Conservation (phyloP, 2,888 invertebrate genomes). For the Phalera bucephala region DNA sequence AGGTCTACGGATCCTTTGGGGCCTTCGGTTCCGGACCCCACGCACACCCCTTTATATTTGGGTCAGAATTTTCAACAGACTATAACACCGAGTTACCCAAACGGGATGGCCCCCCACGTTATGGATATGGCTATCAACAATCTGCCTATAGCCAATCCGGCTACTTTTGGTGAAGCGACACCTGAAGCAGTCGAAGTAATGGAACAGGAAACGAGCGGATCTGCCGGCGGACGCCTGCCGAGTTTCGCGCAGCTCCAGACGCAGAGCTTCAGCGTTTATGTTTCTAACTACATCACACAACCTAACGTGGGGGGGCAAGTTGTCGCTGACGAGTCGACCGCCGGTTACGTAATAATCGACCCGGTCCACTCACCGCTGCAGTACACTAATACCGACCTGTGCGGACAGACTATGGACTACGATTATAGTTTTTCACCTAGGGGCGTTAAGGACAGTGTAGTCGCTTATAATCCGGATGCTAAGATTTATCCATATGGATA, state of each 20-base stretch:
- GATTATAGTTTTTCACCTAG: conserved; percentile 67
- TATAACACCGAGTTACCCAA: conserved; percentile 89
- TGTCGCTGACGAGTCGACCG: conserved; percentile 78
- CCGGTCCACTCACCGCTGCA: conserved; percentile 64
- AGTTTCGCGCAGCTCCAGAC: conserved; percentile 86
- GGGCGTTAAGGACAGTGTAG: conserved; percentile 59
- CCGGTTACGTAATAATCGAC: conserved; percentile 74
- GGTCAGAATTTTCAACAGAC: conserved; percentile 83
- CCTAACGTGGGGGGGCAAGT: conserved; percentile 92
- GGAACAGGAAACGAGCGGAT: conserved; percentile 72
- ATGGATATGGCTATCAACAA: conserved; percentile 88
- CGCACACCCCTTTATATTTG: conserved; percentile 84
- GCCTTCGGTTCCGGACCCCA: conserved; percentile 82
- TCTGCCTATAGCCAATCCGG: conserved; percentile 88
- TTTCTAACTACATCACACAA: conserved; percentile 82
- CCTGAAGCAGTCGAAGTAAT: conserved; percentile 74
- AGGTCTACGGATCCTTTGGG: conserved; percentile 84
- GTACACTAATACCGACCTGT: conserved; percentile 59
- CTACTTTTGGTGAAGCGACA: conserved; percentile 91
- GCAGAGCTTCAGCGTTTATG: conserved; percentile 81
- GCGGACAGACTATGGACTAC: conserved; percentile 61
- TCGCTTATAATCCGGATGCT: conserved; percentile 57
- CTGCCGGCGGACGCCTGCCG: conserved; percentile 80
- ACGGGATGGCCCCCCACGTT: conserved; percentile 94
- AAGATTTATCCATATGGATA: conserved; percentile 67